phyloP scores from a whole-genome alignment of 2,888 invertebrate genomes.

The Beris morrisii region DNA sequence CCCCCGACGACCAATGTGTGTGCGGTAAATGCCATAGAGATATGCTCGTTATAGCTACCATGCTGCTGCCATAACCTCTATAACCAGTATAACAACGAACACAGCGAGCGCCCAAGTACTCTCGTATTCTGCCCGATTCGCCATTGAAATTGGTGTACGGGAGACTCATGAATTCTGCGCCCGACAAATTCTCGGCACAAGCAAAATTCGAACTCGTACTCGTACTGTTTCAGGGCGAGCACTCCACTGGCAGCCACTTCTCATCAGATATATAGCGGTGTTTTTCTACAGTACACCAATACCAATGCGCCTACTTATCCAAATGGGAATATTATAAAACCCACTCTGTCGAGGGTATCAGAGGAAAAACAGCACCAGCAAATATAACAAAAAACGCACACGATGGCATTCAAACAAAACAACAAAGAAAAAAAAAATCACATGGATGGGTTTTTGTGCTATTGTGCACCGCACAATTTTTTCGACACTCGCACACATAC shows the following conservation, averaged over 20 bases:
- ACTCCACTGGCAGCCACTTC: too few relatives aligned
- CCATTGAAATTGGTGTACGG: constrained; percentile 36
- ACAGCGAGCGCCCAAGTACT: background rate
- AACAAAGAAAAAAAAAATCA: too few relatives aligned
- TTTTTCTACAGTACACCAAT: background rate
- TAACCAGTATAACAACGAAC: background rate
- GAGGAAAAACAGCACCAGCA: too few relatives aligned
- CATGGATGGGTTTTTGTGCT: too few relatives aligned
- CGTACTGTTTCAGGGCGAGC: too few relatives aligned
- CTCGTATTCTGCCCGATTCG: constrained; percentile 18
- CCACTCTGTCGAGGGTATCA: too few relatives aligned
- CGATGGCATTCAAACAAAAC: too few relatives aligned
- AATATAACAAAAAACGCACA: too few relatives aligned
- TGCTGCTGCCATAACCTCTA: background rate
- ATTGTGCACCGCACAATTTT: too few relatives aligned
- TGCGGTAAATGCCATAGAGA: too few relatives aligned
- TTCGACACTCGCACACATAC: too few relatives aligned
- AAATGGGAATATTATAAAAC: background rate
- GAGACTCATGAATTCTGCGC: constrained; percentile 34
- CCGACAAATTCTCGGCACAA: constrained; percentile 15
- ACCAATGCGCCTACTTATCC: background rate
- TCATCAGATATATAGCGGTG: background rate
- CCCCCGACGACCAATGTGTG: constrained; percentile 1
- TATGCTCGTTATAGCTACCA: background rate
- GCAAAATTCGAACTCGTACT: background rate